Evolutionary conservation across 2,888 invertebrate species (phyloP).

Genomic region (Monoplex corrugatus): DNA sequence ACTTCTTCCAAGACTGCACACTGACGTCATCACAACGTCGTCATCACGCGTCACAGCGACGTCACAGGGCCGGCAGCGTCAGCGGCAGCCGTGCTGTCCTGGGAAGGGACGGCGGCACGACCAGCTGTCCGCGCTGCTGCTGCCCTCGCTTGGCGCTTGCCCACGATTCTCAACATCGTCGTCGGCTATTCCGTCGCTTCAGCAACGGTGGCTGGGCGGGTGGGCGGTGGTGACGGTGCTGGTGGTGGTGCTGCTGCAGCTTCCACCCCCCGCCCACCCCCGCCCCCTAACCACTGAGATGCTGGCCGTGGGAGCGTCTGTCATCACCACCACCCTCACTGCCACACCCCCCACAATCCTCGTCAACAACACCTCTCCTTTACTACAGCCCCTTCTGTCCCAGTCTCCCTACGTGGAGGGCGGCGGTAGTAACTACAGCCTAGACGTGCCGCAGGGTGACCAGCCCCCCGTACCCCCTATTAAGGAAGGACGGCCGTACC

Average conservation of each 20-base stretch:
- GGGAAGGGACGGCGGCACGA: background rate
- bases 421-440: conserved; percentile 17
- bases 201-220: background rate
- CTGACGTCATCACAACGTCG: conserved; percentile 44
- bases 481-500: conserved; percentile 8
- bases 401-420: too few relatives aligned
- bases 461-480: conserved; percentile 48
- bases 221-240: conserved; percentile 15
- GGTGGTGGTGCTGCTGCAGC: conserved; percentile 17
- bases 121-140: conserved; percentile 9
- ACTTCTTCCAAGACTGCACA: too few relatives aligned
- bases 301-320: conserved; percentile 34
- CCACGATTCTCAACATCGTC: background rate
- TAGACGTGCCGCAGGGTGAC: conserved; percentile 48
- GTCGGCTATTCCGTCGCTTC: background rate
- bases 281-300: conserved; percentile 23
- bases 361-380: background rate
- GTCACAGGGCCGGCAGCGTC: conserved; percentile 40
- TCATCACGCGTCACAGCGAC: conserved; percentile 34
- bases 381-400: background rate
- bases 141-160: background rate
- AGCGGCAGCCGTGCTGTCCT: conserved; percentile 5
- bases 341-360: background rate
- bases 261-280: conserved; percentile 23
- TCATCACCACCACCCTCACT: conserved; percentile 1